Percentiles rank a stretch among this genome's conserved stretches.
These are phyloP conservation scores for Anguilla anguilla DNA, from an alignment of 2,797 vertebrate genomes.

Conservation along the genomic window DNA sequence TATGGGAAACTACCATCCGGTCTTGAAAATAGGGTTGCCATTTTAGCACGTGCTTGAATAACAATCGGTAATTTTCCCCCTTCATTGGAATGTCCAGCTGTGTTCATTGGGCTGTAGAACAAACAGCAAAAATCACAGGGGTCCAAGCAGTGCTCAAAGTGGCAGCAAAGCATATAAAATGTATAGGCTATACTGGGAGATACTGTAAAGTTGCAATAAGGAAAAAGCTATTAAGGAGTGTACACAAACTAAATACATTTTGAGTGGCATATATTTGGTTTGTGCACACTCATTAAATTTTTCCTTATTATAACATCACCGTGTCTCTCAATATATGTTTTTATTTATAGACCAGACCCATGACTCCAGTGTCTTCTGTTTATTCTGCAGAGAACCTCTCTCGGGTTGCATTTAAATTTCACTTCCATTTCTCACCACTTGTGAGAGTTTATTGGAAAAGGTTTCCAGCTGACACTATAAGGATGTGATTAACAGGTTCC, in stretches of 20 bases:
- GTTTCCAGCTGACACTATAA: not conserved
- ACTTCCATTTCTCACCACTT: not conserved
- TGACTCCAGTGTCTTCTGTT: too few relatives aligned
- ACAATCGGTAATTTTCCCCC: not conserved
- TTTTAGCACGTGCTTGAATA: not conserved
- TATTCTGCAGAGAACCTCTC: not conserved
- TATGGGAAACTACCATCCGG: not conserved
- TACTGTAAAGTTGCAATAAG: too few relatives aligned
- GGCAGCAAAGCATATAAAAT: too few relatives aligned
- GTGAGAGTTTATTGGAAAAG: not conserved
- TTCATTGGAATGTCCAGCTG: not conserved
- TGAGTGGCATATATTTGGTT: too few relatives aligned
- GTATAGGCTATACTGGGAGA: too few relatives aligned
- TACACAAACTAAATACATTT: too few relatives aligned
- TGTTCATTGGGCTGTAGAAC: not conserved
- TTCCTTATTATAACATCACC: too few relatives aligned
- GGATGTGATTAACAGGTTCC: not conserved
- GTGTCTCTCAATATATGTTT: not conserved
- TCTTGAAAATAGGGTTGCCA: not conserved
- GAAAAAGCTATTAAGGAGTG: too few relatives aligned
- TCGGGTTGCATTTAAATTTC: not conserved
- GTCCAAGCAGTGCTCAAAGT: too few relatives aligned
- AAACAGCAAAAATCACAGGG: too few relatives aligned
- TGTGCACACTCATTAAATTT: too few relatives aligned
- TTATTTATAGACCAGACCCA: not conserved